Evolutionary conservation across 2,797 vertebrate species (phyloP), one percentile per base, ranked within the genome.

Genomic region (Epinephelus awoara): DNA sequence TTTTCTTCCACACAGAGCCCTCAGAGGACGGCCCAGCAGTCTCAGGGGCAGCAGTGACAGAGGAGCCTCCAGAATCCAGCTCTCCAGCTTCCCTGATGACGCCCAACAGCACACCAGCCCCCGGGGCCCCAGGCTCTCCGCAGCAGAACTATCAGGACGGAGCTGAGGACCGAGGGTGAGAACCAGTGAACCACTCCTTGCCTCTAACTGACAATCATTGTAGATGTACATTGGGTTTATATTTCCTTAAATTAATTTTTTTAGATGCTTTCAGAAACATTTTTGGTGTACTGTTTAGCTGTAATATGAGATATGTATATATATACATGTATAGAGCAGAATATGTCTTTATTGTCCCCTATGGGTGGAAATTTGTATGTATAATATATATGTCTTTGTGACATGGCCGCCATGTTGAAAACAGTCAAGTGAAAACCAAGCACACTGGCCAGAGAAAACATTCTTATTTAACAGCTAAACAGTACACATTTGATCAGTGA

Each of bases 61-160:
- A 79, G 34, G 86, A 94, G 85, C 50, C 82, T 79, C 84, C 94
- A 88, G 67, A 82, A 72, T 40, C 89, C 74, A 86, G 81, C 90
- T 90, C 1, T 47, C 92, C 91, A 55, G 81, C 91, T 83, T 92
- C 70, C 68, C 88, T 94, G 75, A 94, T 96, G 49, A 92, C 95
- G 61, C 85, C 93, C 66, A 95, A 96, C 87, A 92, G 96, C 94
- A 96, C 93, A 63, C 93, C 94, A 85, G 92, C 91, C 19, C 93
- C 91, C 23, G 85, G 94, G 69, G 80, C 93, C 27, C 81, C 87
- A 0, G 95, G 96, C 68, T 88, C 95, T 79, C 95, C 93, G 49
- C 94, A 92, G 89, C 96, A 95, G 79, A 96, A 95, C 92, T 93
- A 96, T 95, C 96, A 96, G 88, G 92, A 92, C 29, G 95, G 93